These are phyloP conservation scores for Eonycteris spelaea DNA, from an alignment of 2,113 vertebrate genomes.

Conservation along the genomic window DNA sequence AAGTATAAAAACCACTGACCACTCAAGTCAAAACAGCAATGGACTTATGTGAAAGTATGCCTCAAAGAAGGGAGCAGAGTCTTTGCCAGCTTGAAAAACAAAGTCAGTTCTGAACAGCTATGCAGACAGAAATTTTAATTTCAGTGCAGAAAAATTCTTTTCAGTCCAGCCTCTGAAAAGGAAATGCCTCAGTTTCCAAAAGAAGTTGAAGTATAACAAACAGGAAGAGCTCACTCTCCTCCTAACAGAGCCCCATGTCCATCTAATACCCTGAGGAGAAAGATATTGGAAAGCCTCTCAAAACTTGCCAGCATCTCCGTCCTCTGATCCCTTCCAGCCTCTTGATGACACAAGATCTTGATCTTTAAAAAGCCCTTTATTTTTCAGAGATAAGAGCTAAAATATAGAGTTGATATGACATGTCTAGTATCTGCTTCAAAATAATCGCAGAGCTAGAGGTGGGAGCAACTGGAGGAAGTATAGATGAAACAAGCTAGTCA, in stretches of 20 bases:
- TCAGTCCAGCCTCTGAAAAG: constrained; percentile 10
- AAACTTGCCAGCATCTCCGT: neutral
- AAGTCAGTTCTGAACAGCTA: constrained; percentile 20
- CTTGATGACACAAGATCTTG: neutral
- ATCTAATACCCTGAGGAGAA: neutral
- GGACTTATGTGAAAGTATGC: neutral
- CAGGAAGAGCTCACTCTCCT: neutral
- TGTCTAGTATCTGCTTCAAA: constrained; percentile 5
- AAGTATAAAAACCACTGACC: neutral
- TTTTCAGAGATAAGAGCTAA: neutral
- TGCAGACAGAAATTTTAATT: constrained; percentile 23
- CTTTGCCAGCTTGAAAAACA: neutral
- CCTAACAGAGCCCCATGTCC: neutral
- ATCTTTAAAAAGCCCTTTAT: neutral
- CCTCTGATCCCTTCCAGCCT: neutral
- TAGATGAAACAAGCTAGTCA: neutral
- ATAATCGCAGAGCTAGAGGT: neutral
- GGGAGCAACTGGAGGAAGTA: neutral
- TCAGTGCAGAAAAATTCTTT: neutral
- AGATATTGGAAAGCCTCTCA: neutral
- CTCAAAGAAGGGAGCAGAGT: neutral
- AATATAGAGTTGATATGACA: neutral
- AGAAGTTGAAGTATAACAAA: neutral
- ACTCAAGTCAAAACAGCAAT: neutral
- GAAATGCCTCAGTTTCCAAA: constrained; percentile 41